Conservation (phyloP, 2,113 vertebrate species). For the Meleagris gallopavo region DNA sequence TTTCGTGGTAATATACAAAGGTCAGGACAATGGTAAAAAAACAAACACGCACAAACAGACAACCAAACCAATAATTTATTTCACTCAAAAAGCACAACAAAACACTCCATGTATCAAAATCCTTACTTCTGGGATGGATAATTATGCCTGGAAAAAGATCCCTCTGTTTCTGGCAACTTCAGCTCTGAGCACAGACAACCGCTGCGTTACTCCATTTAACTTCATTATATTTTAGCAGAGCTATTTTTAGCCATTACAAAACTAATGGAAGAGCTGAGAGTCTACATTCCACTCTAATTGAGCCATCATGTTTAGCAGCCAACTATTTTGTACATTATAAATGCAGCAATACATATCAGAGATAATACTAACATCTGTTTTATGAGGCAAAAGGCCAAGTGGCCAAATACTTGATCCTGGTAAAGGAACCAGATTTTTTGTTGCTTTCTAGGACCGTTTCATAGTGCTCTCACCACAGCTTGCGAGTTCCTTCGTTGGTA, state of each 20-base stretch:
- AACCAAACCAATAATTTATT: neutral
- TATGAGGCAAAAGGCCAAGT: conserved; percentile 55
- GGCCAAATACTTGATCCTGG: conserved; percentile 1
- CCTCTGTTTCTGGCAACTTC: neutral
- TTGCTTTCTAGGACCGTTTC: conserved; percentile 48
- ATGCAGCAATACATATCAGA: conserved; percentile 56
- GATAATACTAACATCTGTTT: conserved; percentile 68
- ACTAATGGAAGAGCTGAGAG: conserved; percentile 48
- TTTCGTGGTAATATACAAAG: neutral
- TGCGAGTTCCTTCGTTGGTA: neutral
- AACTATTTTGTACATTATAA: conserved; percentile 59
- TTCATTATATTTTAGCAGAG: conserved; percentile 29
- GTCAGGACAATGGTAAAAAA: neutral
- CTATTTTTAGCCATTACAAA: conserved; percentile 66
- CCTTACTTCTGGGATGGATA: neutral
- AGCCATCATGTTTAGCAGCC: conserved; percentile 42
- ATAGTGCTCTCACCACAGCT: neutral
- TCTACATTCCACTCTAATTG: conserved; percentile 70
- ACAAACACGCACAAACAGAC: neutral
- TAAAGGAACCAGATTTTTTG: conserved; percentile 17
- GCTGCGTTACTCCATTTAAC: neutral
- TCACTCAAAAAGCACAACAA: neutral
- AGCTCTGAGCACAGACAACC: conserved; percentile 4
- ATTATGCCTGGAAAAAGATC: neutral
- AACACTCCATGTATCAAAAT: neutral